Conservation (phyloP, 2,888 invertebrate species). For the Plusia festucae region DNA sequence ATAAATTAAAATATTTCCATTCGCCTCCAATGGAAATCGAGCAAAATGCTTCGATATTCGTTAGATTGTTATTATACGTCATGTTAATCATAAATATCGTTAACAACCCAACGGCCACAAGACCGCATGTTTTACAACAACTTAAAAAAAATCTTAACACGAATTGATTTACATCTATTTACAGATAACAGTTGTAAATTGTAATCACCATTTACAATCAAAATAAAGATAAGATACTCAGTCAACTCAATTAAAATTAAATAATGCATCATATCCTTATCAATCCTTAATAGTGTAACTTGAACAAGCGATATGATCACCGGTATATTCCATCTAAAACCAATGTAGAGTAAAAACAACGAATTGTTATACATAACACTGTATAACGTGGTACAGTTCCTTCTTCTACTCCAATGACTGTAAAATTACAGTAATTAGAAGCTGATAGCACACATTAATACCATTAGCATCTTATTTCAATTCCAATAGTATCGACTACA, state of each 20-base stretch:
- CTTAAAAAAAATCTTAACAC: too few relatives aligned
- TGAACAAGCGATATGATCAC: not conserved
- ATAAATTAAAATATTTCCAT: constrained; percentile 84
- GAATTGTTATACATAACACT: constrained; percentile 11
- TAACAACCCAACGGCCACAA: constrained; percentile 18
- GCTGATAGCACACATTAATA: constrained; percentile 46
- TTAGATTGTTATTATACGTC: constrained; percentile 47
- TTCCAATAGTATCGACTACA: constrained; percentile 56
- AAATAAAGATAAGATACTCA: not conserved
- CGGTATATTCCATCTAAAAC: not conserved
- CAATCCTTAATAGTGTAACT: not conserved
- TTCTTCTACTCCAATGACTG: constrained; percentile 23
- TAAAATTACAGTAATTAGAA: constrained; percentile 53
- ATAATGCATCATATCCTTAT: not conserved
- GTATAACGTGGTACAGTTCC: constrained; percentile 28
- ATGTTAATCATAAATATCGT: constrained; percentile 31
- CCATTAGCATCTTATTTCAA: constrained; percentile 56
- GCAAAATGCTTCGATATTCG: constrained; percentile 65
- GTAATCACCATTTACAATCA: not conserved
- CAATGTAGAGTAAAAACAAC: not conserved
- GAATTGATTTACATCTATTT: not conserved
- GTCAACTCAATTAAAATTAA: not conserved
- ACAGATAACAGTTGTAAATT: not conserved
- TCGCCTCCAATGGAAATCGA: constrained; percentile 69
- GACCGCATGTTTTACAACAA: not conserved